A percentile compares a stretch with the other conserved stretches of the same genome.
These are phyloP conservation scores for Acipenser transmontanus DNA, from an alignment of 2,797 vertebrate genomes.

Conservation along the genomic window DNA sequence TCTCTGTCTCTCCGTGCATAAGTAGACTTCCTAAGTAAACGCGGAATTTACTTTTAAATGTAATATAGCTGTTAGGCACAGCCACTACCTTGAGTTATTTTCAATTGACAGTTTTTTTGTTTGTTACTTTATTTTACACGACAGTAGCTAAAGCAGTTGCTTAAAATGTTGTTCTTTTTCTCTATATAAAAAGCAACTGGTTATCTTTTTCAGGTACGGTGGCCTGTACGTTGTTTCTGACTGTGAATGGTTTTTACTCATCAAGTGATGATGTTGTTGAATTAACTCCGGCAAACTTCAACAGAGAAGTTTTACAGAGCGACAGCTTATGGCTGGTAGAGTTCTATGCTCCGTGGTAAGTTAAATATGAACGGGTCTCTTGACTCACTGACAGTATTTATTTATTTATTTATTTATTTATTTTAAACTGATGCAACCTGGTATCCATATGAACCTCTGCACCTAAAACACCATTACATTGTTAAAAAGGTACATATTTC, in stretches of 20 bases:
- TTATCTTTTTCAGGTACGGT: constrained; percentile 61
- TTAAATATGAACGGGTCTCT: constrained; percentile 19
- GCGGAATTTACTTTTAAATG: background rate
- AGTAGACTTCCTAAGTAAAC: background rate
- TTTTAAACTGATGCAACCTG: background rate
- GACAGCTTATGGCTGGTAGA: constrained; percentile 90
- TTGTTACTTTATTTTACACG: too few relatives aligned
- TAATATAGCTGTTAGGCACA: background rate
- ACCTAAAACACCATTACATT: too few relatives aligned
- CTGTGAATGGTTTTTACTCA: constrained; percentile 72
- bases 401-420: background rate
- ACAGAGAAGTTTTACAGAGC: constrained; percentile 87
- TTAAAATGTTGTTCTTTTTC: background rate
- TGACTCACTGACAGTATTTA: too few relatives aligned
- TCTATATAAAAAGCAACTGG: too few relatives aligned
- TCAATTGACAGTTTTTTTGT: background rate
- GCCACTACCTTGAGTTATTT: constrained; percentile 1
- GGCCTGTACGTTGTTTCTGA: constrained; percentile 69
- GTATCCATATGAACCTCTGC: too few relatives aligned
- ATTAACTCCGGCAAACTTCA: constrained; percentile 84
- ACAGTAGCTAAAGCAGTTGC: background rate
- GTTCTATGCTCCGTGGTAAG: constrained; percentile 96
- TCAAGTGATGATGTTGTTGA: constrained; percentile 85
- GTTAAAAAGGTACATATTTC: too few relatives aligned
- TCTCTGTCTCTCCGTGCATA: background rate